Conservation (phyloP, 92 coral and sea anemone species). For the Paramuricea clavata region DNA sequence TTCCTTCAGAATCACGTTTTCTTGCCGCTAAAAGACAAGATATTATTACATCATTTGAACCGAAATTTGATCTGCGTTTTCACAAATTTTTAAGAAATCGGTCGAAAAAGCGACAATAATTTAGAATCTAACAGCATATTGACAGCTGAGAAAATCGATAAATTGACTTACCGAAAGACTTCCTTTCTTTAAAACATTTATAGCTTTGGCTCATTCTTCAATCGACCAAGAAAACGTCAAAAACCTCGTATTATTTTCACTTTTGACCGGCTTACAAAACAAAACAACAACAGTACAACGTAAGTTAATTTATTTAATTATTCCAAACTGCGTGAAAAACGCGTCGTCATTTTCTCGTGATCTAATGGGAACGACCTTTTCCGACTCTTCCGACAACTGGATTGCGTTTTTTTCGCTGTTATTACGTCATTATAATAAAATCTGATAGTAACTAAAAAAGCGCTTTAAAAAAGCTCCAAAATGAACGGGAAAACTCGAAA, state of each 20-base stretch:
- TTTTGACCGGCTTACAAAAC: too few relatives aligned
- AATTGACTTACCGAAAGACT: conserved; percentile 90
- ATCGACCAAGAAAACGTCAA: not conserved
- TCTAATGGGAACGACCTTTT: conserved; percentile 32
- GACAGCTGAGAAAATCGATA: conserved; percentile 1
- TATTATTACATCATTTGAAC: not conserved
- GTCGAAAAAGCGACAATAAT: not conserved
- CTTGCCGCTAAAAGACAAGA: conserved; percentile 78
- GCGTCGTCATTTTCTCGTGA: conserved; percentile 20
- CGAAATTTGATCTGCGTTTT: not conserved
- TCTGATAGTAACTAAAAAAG: too few relatives aligned
- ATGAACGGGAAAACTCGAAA: too few relatives aligned
- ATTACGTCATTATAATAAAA: too few relatives aligned
- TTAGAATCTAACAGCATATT: not conserved
- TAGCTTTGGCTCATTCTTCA: conserved; percentile 75
- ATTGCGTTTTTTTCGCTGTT: too few relatives aligned
- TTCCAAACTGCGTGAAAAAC: not conserved
- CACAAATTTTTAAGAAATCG: not conserved
- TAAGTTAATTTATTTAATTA: not conserved
- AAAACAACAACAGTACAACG: not conserved
- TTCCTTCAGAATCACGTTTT: conserved; percentile 92
- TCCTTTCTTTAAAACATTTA: conserved; percentile 88
- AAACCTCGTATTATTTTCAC: not conserved
- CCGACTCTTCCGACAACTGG: too few relatives aligned
- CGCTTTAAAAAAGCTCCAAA: too few relatives aligned